Conservation (phyloP, 2,888 invertebrate species). For the Nipponacmea schrenckii region DNA sequence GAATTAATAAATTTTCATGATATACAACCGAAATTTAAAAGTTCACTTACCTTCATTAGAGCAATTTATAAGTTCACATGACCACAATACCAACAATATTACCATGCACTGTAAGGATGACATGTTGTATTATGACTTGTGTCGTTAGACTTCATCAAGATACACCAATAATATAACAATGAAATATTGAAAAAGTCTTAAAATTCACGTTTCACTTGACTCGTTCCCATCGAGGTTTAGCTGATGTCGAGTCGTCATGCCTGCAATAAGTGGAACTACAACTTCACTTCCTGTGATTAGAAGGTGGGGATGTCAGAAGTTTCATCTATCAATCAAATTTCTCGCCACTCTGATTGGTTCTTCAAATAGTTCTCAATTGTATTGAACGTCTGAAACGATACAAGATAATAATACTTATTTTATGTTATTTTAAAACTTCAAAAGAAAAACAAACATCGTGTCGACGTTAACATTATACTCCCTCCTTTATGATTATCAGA, state of each 20-base stretch:
- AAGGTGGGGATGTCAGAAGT: background rate
- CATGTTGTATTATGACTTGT: background rate
- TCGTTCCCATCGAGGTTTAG: no score
- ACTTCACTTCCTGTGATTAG: constrained; percentile 2
- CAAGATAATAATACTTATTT: no score
- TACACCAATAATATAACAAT: background rate
- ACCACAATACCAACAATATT: background rate
- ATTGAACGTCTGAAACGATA: background rate
- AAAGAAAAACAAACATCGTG: no score
- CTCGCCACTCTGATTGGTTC: background rate
- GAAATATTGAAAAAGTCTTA: no score
- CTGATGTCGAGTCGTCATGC: background rate
- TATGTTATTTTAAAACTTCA: no score
- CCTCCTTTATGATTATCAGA: no score
- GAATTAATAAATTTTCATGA: no score
- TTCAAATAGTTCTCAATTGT: background rate
- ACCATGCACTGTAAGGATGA: background rate
- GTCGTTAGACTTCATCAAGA: constrained; percentile 1
- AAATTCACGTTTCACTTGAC: no score
- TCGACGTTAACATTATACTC: no score
- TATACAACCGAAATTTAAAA: background rate
- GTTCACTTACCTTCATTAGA: background rate
- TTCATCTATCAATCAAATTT: constrained; percentile 1
- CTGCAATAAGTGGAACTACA: background rate
- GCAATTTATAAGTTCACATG: background rate